phyloP scores from a whole-genome alignment of 2,113 vertebrate species.

The Sinocyclocheilus grahami region DNA sequence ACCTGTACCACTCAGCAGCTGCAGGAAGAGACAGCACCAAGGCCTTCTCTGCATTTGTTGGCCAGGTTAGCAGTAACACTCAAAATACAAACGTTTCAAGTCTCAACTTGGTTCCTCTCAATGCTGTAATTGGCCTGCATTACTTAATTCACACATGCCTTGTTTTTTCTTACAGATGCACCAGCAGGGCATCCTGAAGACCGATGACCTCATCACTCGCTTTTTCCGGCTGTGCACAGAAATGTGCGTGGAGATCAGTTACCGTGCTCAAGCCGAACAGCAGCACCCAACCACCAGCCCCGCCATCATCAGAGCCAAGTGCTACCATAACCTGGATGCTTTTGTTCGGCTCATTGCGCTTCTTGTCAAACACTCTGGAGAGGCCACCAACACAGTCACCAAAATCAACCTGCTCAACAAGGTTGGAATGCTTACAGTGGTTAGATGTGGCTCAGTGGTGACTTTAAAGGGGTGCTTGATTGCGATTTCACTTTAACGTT shows the following conservation, averaged over 20 bases:
- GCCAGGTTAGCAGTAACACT: conserved; percentile 81
- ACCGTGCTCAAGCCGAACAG: conserved; percentile 94
- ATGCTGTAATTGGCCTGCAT: not conserved
- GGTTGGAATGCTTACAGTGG: conserved; percentile 64
- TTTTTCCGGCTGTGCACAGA: conserved; percentile 98
- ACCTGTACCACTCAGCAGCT: conserved; percentile 97
- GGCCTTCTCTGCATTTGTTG: conserved; percentile 99
- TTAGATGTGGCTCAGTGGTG: not conserved
- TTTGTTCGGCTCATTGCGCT: conserved; percentile 96
- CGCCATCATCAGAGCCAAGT: conserved; percentile 97
- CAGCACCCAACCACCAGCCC: conserved; percentile 97
- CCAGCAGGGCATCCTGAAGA: conserved; percentile 98
- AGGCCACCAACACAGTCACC: conserved; percentile 97
- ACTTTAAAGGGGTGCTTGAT: not conserved
- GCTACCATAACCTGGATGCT: conserved; percentile 97
- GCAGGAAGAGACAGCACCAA: conserved; percentile 98
- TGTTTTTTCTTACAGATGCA: conserved; percentile 84
- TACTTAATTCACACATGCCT: not conserved
- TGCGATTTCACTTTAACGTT: too few species aligned
- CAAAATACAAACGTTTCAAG: not conserved
- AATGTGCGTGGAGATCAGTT: conserved; percentile 99
- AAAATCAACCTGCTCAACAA: conserved; percentile 99
- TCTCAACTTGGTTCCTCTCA: not conserved
- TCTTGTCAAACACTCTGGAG: conserved; percentile 97
- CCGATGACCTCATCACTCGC: conserved; percentile 95